phyloP scores from a whole-genome alignment of 2,888 invertebrate genomes.

The Glyphotaelius pellucidus region DNA sequence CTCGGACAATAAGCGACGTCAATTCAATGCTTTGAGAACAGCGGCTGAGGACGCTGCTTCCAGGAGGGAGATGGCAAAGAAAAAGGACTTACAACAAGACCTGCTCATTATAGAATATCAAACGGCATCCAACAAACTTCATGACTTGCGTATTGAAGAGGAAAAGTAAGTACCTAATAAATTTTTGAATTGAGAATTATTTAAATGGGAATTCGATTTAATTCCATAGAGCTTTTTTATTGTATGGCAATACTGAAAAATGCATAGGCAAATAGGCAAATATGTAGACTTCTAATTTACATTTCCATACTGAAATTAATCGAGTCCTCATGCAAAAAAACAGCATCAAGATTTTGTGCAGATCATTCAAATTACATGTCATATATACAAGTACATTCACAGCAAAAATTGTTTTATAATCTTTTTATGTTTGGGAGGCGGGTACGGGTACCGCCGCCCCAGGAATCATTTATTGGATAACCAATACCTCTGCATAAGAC shows the following conservation, averaged over 20 bases:
- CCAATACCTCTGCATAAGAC: too few species aligned
- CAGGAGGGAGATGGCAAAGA: slow-evolving; percentile 16
- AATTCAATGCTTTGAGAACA: slow-evolving; percentile 53
- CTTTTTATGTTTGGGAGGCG: too few species aligned
- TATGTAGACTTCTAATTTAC: neutral
- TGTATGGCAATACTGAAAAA: neutral
- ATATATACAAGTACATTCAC: too few species aligned
- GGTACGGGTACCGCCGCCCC: too few species aligned
- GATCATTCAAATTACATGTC: too few species aligned
- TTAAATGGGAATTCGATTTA: neutral
- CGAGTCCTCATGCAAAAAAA: too few species aligned
- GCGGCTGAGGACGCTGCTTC: slow-evolving; percentile 60
- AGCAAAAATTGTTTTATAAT: too few species aligned
- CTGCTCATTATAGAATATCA: slow-evolving; percentile 67
- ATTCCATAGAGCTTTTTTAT: neutral
- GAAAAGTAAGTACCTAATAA: slow-evolving; percentile 67
- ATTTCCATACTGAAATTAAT: neutral
- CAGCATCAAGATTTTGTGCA: too few species aligned
- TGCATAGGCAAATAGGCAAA: neutral
- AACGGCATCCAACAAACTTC: slow-evolving; percentile 66
- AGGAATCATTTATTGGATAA: too few species aligned
- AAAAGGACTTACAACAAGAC: slow-evolving; percentile 54
- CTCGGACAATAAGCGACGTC: slow-evolving; percentile 57
- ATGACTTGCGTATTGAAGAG: slow-evolving; percentile 65
- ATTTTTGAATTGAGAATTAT: neutral